Evolutionary conservation across 2,113 vertebrate genomes (phyloP), one percentile per base, ranked within the genome.

Genomic region (Triplophysa dalaica): DNA sequence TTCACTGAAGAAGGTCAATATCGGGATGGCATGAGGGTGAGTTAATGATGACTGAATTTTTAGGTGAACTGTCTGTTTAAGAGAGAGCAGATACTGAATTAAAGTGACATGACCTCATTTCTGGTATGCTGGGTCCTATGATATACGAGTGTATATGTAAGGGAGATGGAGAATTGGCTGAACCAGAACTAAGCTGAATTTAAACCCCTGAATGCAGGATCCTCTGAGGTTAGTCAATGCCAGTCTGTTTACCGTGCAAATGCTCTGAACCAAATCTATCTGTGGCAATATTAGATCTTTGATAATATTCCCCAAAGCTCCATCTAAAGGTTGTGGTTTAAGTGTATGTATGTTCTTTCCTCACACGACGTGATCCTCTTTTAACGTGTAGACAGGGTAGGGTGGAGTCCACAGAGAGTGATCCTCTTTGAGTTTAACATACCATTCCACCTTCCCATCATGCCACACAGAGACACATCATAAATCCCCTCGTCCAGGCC

Each of bases 401-500:
- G 52, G 56, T 60, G 38, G 45, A 19, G 52, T 38, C 33, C 33
- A 38, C 70, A 16, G 26, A 81, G 81, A 63, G 2, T 67, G 75
- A 76, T 85, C 56, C 38, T 8, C 76, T 45, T 22, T 50, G 56
- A 70, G 33, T 72, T 26, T 50, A 56, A 68, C 78, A 76, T 85
- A 75, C 79, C 78, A 79, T 73, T 79, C 41, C 54, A 22, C 56
- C 58, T 50, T 78, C 65, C 67, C 45, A 77, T 75, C 78, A 83
- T 85, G 75, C 70, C 78, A 58, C 75, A 81, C 69, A 75, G 50
- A 63, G 43, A 81, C 38, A 56, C 56, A 63, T 61, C 69, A 70
- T 69, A 74, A 85, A 77, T 65, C 80, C 84, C 70, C 21, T 41
- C 33, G 68, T 70, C 64, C 54, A 77, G 73, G 73, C 76, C 66